Base-by-base conservation (phyloP, 2,113 vertebrate genomes). In the Hydropotes inermis region DNA sequence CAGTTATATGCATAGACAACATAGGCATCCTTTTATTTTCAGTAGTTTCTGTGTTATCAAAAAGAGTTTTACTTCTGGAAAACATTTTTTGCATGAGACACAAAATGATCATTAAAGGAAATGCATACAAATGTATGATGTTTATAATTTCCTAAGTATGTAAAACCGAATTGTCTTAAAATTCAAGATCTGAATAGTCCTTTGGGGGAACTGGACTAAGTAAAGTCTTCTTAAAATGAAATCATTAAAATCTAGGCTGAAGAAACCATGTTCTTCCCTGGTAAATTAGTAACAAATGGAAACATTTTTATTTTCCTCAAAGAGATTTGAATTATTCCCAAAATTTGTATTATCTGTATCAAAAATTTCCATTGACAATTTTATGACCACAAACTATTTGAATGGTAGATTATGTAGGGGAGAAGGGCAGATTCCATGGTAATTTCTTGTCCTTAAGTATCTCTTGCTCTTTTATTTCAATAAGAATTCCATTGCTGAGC, bases 361-460 rank as follows among this genome's bases (percentile, higher is more conserved):
- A 86, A 89, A 97, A 89, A n/a, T 95, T 88, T 88, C 54, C 45
- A 82, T 50, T 95, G 83, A 87, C 39, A 84, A 84, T 92, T 93
- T 94, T 84, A 82, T 91, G 60, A 83, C 87, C 50, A 43, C 13
- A 3, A 83, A 82, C 28, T 89, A 64, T 82, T 87, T 87, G 19
- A 89, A 58, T 88, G 81, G 45, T 50, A 96, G 91, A 81, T 81
- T 94, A 90, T 74, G 39, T 7, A 36, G 45, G 47, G 8, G 7
- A 87, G 6, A 93, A 82, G 84, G 87, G 57, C 27, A 54, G 85
- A 94, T 87, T 94, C 88, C 85, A 94, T 74, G 64, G 52, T 50
- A 82, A 88, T 97, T 79, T 23, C 8, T 92, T 57, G 88, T 93
- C 17, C 11, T 61, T 78, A 61, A 87, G 74, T 70, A 10, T 84